Evolutionary conservation across 1,140 invertebrate genomes (phyloP).

Genomic region (Halesus radiatus): DNA sequence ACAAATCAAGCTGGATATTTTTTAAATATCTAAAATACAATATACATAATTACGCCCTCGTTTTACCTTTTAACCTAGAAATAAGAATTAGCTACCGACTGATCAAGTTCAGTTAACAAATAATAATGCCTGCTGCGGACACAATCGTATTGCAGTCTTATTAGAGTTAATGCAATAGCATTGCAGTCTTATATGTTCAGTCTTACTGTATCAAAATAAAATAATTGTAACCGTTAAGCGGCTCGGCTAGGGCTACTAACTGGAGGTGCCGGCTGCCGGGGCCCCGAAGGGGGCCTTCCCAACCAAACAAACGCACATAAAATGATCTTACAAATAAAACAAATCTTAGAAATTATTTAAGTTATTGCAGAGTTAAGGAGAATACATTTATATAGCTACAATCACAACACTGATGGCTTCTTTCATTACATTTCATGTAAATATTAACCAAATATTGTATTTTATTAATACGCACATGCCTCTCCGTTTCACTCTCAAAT

Average conservation of each 20-base stretch:
- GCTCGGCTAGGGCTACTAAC: slow-evolving; percentile 37
- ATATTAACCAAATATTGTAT: slow-evolving; percentile 48
- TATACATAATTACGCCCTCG: slow-evolving; percentile 31
- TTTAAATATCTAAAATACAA: slow-evolving; percentile 59
- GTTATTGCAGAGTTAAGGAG: slow-evolving; percentile 54
- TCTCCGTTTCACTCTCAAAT: slow-evolving; percentile 34
- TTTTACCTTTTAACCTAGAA: slow-evolving; percentile 28
- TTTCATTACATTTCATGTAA: slow-evolving; percentile 57
- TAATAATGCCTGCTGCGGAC: not conserved
- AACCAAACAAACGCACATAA: slow-evolving; percentile 34
- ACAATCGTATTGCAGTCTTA: slow-evolving; percentile 48
- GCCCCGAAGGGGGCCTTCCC: too few relatives aligned
- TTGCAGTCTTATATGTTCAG: slow-evolving; percentile 56
- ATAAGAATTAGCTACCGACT: slow-evolving; percentile 39
- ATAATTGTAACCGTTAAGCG: slow-evolving; percentile 26
- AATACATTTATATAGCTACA: slow-evolving; percentile 55
- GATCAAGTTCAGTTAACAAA: slow-evolving; percentile 40
- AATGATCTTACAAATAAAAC: slow-evolving; percentile 53
- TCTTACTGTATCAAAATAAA: slow-evolving; percentile 57
- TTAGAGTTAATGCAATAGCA: slow-evolving; percentile 53
- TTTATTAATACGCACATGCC: slow-evolving; percentile 7
- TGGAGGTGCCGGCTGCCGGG: slow-evolving; percentile 41
- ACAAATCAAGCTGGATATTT: slow-evolving; percentile 57
- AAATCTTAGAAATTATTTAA: slow-evolving; percentile 56
- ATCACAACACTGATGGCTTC: slow-evolving; percentile 58